Evolutionary conservation across 2,888 invertebrate genomes (phyloP).

Genomic region (Crepidodera aurea): DNA sequence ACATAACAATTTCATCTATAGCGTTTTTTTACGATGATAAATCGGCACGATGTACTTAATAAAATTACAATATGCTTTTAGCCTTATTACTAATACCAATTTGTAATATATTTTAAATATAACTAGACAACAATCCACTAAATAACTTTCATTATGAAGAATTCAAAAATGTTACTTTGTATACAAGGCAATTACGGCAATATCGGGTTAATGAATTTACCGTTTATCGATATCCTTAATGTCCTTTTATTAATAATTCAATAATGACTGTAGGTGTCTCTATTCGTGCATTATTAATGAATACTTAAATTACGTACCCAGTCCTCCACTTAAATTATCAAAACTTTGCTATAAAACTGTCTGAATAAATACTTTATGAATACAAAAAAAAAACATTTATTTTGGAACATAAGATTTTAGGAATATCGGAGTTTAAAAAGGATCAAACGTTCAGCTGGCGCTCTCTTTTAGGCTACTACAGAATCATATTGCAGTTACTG

Average conservation of each 20-base stretch:
- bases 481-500: neutral
- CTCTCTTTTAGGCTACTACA: neutral
- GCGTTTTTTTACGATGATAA: no score
- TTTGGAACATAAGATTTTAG: neutral
- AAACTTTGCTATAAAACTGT: neutral
- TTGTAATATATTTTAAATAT: slow-evolving; percentile 13
- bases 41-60: neutral
- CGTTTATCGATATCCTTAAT: slow-evolving; percentile 33
- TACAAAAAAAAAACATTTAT: neutral
- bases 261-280: slow-evolving; percentile 40
- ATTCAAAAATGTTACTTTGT: slow-evolving; percentile 15
- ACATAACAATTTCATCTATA: no score
- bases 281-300: slow-evolving; percentile 32
- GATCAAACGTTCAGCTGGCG: neutral
- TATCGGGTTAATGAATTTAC: slow-evolving; percentile 31
- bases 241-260: slow-evolving; percentile 38
- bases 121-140: slow-evolving; percentile 14
- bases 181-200: slow-evolving; percentile 16
- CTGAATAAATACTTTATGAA: neutral
- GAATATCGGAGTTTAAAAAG: neutral
- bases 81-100: slow-evolving; percentile 17
- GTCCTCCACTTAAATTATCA: neutral
- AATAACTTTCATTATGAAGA: slow-evolving; percentile 18
- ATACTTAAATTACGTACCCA: slow-evolving; percentile 2
- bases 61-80: slow-evolving; percentile 25